phyloP scores from a whole-genome alignment of 2,888 invertebrate genomes.

The Andrena chrysosceles region DNA sequence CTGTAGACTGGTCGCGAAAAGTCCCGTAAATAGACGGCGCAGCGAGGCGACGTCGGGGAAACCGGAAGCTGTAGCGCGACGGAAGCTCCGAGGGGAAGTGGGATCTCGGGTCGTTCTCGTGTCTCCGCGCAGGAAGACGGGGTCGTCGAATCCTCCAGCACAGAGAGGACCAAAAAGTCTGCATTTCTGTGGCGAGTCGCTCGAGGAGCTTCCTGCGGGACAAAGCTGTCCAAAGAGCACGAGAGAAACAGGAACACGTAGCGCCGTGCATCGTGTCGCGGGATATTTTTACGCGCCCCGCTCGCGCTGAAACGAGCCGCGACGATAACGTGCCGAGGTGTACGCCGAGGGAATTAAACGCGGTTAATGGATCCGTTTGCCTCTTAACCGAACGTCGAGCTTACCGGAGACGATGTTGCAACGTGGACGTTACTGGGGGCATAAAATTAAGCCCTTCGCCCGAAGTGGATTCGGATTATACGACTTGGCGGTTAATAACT shows the following conservation, averaged over 20 bases:
- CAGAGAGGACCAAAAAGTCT: not conserved
- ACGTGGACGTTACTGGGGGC: constrained; percentile 22
- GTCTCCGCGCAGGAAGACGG: not conserved
- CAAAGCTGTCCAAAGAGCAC: not conserved
- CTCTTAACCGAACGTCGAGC: constrained; percentile 20
- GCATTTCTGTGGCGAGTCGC: not conserved
- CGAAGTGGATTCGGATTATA: constrained; percentile 38
- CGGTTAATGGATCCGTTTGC: constrained; percentile 27
- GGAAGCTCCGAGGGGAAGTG: constrained; percentile 9
- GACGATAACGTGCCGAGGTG: not conserved
- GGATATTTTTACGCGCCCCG: not conserved
- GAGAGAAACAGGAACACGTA: not conserved
- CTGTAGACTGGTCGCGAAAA: too few relatives aligned
- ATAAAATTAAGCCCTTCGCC: constrained; percentile 39
- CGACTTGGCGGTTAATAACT: constrained; percentile 56
- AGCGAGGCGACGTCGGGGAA: constrained; percentile 11
- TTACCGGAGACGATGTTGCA: constrained; percentile 21
- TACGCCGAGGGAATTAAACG: constrained; percentile 13
- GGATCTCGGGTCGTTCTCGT: not conserved
- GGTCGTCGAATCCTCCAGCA: not conserved
- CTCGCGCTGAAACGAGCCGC: not conserved
- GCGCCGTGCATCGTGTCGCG: not conserved
- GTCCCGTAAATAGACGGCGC: constrained; percentile 34
- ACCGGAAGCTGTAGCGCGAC: constrained; percentile 25
- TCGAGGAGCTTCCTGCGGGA: not conserved